Percentiles rank a stretch among this genome's conserved stretches.
Evolutionary conservation across 2,888 invertebrate species (phyloP).

Genomic region (Drosophila affinis): DNA sequence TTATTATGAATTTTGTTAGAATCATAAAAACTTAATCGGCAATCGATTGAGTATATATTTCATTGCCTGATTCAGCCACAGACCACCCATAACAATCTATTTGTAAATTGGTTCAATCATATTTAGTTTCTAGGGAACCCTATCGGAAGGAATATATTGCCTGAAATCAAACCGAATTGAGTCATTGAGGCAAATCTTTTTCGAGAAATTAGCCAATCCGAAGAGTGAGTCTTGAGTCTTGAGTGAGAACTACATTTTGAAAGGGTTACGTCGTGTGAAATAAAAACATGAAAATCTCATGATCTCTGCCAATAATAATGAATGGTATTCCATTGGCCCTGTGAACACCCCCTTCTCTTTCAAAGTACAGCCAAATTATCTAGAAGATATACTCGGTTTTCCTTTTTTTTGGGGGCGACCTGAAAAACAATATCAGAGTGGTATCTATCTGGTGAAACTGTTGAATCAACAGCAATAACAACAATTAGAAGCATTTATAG

Average conservation of each 20-base stretch:
- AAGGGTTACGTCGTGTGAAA: constrained; percentile 15
- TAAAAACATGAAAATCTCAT: constrained; percentile 3
- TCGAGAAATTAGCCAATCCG: neutral
- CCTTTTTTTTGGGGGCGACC: constrained; percentile 19
- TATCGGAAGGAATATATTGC: constrained; percentile 20
- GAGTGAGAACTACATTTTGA: neutral
- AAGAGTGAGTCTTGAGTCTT: neutral
- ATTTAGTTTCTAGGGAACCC: constrained; percentile 8
- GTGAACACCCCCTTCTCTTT: neutral
- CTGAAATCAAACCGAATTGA: constrained; percentile 23
- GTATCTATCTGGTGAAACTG: constrained; percentile 47
- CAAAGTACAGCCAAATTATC: constrained; percentile 21
- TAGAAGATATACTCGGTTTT: constrained; percentile 20
- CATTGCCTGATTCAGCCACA: neutral
- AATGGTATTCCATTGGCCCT: constrained; percentile 15
- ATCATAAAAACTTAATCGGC: constrained; percentile 27
- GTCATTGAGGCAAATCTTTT: constrained; percentile 11
- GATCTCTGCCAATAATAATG: constrained; percentile 2
- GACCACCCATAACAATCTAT: neutral
- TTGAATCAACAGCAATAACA: constrained; percentile 54
- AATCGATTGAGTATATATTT: constrained; percentile 11
- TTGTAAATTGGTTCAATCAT: constrained; percentile 6
- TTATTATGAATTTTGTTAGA: constrained; percentile 2
- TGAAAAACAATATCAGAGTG: constrained; percentile 35
- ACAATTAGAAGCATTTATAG: constrained; percentile 64